Evolutionary conservation across 2,113 vertebrate species (phyloP), one percentile per base, ranked within the genome.

Genomic region (rat (Rattus norvegicus)): DNA sequence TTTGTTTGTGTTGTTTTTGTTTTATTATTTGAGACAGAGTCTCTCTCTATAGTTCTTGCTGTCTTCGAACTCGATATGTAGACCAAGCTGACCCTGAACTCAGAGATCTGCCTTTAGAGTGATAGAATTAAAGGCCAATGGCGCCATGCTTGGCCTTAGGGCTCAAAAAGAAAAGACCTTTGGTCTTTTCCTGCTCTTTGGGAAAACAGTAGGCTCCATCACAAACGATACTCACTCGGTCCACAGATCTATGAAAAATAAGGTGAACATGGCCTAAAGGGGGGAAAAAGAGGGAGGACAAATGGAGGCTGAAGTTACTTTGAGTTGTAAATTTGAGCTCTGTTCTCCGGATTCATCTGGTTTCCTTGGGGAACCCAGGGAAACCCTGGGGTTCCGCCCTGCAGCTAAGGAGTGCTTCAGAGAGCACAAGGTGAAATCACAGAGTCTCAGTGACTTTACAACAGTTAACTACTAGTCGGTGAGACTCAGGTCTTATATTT

Each of bases 361-460:
- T 75, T 85, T 88, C 86, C 85, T 43, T 13, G 86, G 49, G 88
- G 95, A 81, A 5, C 65, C 10, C 47, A 73, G 91, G 54, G 89
- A 86, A 77, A 5, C 67, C 13, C 49, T 83, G 91, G 30, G 28
- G 30, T 84, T 81, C 59, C 24, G 91, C 24, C 65, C 2, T 43
- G 56, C 89, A 59, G 67, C 86, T 94, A 39, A 94, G 72, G 72
- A 91, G 43, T 52, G 91, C 33, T 79, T 89, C 77, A 61, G 47
- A 19, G 49, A 84, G 89, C 65, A 87, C 69, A 89, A 88, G 79
- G 70, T 88, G 77, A 95, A 89, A 89, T 91, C 94, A 83, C 54
- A 61, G 65, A 91, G 91, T 91, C 86, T 76, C 85, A 52, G 70
- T 22, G 12, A 79, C n/a, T 84, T 95, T 43, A 89, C 33, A 54